phyloP scores from a whole-genome alignment of 1,140 invertebrate genomes.

The Bemisia tabaci region DNA sequence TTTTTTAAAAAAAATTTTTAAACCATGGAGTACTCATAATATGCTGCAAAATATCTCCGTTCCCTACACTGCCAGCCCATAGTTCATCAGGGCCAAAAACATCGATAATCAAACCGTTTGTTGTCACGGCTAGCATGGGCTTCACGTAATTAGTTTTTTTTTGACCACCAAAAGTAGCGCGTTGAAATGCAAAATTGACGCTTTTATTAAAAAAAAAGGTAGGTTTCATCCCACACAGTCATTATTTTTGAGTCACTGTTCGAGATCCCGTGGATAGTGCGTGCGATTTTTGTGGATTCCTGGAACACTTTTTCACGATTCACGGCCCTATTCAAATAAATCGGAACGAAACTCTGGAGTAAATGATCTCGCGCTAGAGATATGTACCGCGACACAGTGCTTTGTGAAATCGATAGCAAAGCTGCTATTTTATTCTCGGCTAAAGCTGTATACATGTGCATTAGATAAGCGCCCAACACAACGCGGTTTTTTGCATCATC shows the following conservation, averaged over 20 bases:
- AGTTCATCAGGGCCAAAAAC: neutral
- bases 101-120: neutral
- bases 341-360: neutral
- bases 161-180: neutral
- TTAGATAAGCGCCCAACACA: neutral
- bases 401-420: neutral
- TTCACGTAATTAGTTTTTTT: neutral
- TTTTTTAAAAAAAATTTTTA: neutral
- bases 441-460: neutral
- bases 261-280: neutral
- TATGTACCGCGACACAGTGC: neutral
- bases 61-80: neutral
- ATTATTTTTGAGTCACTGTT: neutral
- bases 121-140: neutral
- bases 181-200: neutral
- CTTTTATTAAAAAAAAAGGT: neutral
- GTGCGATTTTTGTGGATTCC: neutral
- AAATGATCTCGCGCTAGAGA: neutral
- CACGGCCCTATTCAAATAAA: neutral
- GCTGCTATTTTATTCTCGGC: neutral
- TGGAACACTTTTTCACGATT: neutral
- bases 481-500: neutral
- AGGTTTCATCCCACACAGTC: neutral
- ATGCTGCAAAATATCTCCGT: neutral
- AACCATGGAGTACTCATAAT: neutral